Evolutionary conservation across 1,140 invertebrate genomes (phyloP), one percentile per base, ranked within the genome.

Genomic region (Drosophila lowei): DNA sequence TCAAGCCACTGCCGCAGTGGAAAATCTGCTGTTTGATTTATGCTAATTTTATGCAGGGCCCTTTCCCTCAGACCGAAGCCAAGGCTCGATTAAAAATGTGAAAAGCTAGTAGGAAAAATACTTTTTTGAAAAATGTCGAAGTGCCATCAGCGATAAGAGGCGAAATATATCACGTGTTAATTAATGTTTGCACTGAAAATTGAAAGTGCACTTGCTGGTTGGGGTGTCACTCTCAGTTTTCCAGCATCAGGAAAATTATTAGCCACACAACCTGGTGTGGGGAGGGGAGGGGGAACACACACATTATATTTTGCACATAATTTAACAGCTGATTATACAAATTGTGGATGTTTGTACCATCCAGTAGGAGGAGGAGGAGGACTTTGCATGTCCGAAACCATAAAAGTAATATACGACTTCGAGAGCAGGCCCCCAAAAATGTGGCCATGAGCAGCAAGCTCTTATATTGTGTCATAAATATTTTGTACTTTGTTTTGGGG

Each of bases 121-220:
- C 57, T 72, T 54, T 49, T 54, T 49, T 77, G 73, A 80, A 77
- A 73, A 83, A 85, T 84, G 66, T 61, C 71, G 72, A 85, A 84
- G 76, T 61, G 42, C 25, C 61, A 81, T 80, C 68, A 38, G 52
- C 58, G 81, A 85, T 86, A 86, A 73, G 47, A 34, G 21, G 23
- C 52, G 41, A 81, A 73, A 80, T 81, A 74, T 81, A 86, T 86
- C 81, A 86, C 83, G 83, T 86, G 83, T 80, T 83, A 86, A 86
- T 83, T 83, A 72, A 88, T 86, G 77, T 79, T 65, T 85, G 49
- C 75, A 67, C 70, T 73, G 61, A 52, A 85, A 85, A 85, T 85
- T 85, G 77, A 85, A 79, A 73, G 65, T 77, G 34, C 55, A 46
- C 46, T 30, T 44, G 8, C 18, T n/a, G 41, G 28, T 34, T 49